Evolutionary conservation across 2,113 vertebrate species (phyloP), one percentile per base, ranked within the genome.

Genomic region (Rhinoderma darwinii): DNA sequence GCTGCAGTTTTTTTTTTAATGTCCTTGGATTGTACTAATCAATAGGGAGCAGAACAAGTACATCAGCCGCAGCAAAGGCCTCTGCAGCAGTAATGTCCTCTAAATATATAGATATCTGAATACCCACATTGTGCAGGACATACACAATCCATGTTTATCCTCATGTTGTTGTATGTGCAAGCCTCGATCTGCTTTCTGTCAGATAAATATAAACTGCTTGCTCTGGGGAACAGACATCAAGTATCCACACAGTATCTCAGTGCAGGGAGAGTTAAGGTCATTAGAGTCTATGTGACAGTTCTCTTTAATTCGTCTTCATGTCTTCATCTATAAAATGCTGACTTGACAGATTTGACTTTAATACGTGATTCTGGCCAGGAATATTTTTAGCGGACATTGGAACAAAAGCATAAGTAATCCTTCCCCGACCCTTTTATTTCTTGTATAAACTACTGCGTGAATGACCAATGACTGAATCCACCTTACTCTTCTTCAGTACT

Each of bases 401-500:
- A 90, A 25, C 30, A 89, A 15, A 83, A 88, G 82, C 41, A 63
- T 39, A 54, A n/a, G 17, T 4, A 76, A 59, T 84, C 90, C 87
- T 70, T 86, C 0, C 88, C 89, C 89, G 87, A 89, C 27, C 11
- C 5, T 1, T 47, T 75, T 80, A 84, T 39, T 88, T 41, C 32
- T 85, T 91, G 90, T 63, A 90, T 88, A 20, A 89, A 85, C 73
- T 20, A 75, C 25, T 88, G 32, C 91, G 25, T n/a, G 70, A 90
- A 37, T 41, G 68, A 89, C 88, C 88, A 77, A 89, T 14, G 20
- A 75, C 82, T 88, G 11, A 85, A n/a, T 9, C 41, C 27, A 30
- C 75, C 50, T 50, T 77, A 63, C 25, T 10, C 6, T 25, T 63
- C 25, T 63, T 10, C 4, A 1, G 0, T n/a, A 8, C 9, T 47